phyloP scores from a whole-genome alignment of 1,140 invertebrate genomes.

The Odontomachus brunneus region DNA sequence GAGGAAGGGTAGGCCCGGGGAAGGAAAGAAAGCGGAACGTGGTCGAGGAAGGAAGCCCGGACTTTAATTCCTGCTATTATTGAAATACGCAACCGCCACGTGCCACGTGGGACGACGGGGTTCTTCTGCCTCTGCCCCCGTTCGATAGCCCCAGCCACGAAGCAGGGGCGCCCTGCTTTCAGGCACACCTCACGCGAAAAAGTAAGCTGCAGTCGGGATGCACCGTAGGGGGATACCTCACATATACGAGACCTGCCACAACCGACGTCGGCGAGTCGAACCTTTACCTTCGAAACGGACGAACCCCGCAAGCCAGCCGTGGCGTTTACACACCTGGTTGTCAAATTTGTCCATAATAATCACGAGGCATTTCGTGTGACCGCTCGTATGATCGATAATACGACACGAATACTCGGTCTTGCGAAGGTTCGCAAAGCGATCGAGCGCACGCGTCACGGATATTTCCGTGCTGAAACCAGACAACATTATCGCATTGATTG shows the following conservation, averaged over 20 bases:
- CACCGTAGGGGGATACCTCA: constrained; percentile 30
- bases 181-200: constrained; percentile 64
- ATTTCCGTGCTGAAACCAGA: no score
- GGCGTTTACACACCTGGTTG: no score
- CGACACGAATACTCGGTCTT: no score
- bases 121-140: constrained; percentile 36
- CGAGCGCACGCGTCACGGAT: no score
- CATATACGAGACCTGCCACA: constrained; percentile 16
- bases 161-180: constrained; percentile 45
- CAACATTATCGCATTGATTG: no score
- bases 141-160: constrained; percentile 54
- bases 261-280: background rate
- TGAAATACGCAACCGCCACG: constrained; percentile 75
- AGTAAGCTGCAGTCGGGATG: constrained; percentile 51
- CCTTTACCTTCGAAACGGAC: no score
- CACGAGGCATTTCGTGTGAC: no score
- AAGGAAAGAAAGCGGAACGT: constrained; percentile 71
- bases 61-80: constrained; percentile 81
- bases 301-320: no score
- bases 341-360: no score
- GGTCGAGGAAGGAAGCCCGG: constrained; percentile 54
- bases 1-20: constrained; percentile 59
- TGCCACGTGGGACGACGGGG: constrained; percentile 66
- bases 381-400: no score
- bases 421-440: no score